Evolutionary conservation across 2,113 vertebrate genomes (phyloP), one percentile per base, ranked within the genome.

Genomic region (Melospiza georgiana): DNA sequence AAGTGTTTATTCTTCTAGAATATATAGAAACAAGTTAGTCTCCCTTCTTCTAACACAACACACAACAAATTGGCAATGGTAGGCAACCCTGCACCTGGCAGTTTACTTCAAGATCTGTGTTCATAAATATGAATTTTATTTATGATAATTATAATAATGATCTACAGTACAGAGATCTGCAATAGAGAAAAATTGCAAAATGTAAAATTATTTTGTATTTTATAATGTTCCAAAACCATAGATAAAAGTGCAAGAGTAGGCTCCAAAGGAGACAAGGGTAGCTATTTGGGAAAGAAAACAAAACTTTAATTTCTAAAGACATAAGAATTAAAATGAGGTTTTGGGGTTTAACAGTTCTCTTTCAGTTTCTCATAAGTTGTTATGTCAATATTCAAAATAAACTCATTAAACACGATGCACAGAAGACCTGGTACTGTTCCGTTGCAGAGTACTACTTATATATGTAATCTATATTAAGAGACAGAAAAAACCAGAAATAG

Each of bases 91-190:
- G 92, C 96, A 98, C 96, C 97, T 97, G 97, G 96, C 95, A 97
- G 89, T 95, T 97, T 95, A 93, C 96, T 90, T 95, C 90, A 97
- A 97, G 87, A 97, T 95, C 93, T 95, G 84, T 89, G 80, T 94
- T 97, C 94, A 97, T 97, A 98, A 98, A 97, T 97, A 96, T 94
- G 94, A 98, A 97, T 96, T 95, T 97, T 94, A 97, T 92, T 97
- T 96, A 97, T 95, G 85, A 90, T 96, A 97, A 98, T 97, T 94
- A 96, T 90, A 97, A 95, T 93, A 92, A 96, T 62, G 75, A 95
- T 84, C 87, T 94, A 95, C 86, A 94, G 87, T 93, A 69, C 83
- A 91, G 96, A 96, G 90, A 96, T 93, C 67, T 94, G 93, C 85
- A 96, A 95, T 43, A 93, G 93, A 87, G 79, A 94, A 54, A 97